These are phyloP conservation scores for Microplitis deprimator DNA, from an alignment of 2,888 invertebrate species.

Conservation along the genomic window DNA sequence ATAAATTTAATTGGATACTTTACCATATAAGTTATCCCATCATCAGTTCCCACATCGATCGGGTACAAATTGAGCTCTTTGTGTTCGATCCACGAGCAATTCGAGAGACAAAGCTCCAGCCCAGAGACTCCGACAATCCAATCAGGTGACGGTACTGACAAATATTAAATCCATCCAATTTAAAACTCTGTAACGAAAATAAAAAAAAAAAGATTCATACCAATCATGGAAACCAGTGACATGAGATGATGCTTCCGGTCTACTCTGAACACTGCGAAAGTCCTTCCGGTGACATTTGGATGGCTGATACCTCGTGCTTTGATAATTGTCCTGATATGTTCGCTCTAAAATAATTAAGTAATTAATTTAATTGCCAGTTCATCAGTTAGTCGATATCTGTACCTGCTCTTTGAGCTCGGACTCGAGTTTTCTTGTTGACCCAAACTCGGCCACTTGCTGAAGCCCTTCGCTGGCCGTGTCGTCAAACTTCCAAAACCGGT, in stretches of 20 bases:
- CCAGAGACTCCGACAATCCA: slow-evolving; percentile 97
- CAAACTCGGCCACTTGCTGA: slow-evolving; percentile 90
- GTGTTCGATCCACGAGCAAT: slow-evolving; percentile 93
- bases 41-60: slow-evolving; percentile 97
- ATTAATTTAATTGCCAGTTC: background rate
- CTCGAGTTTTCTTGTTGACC: slow-evolving; percentile 90
- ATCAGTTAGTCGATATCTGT: slow-evolving; percentile 21
- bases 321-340: slow-evolving; percentile 85
- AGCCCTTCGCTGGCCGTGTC: slow-evolving; percentile 91
- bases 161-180: background rate
- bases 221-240: slow-evolving; percentile 90
- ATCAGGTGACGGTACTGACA: slow-evolving; percentile 92
- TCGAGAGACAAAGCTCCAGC: slow-evolving; percentile 87
- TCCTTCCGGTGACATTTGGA: slow-evolving; percentile 88
- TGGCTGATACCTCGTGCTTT: slow-evolving; percentile 93
- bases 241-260: slow-evolving; percentile 89
- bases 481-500: slow-evolving; percentile 93
- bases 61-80: slow-evolving; percentile 89
- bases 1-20: background rate
- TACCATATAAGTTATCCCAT: slow-evolving; percentile 92
- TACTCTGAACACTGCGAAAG: slow-evolving; percentile 85
- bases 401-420: slow-evolving; percentile 89
- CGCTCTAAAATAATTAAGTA: slow-evolving; percentile 67
- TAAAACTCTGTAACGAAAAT: background rate
- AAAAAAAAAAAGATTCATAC: slow-evolving; percentile 67